Base-by-base conservation (phyloP, 2,797 vertebrate genomes). In the Pampus argenteus region DNA sequence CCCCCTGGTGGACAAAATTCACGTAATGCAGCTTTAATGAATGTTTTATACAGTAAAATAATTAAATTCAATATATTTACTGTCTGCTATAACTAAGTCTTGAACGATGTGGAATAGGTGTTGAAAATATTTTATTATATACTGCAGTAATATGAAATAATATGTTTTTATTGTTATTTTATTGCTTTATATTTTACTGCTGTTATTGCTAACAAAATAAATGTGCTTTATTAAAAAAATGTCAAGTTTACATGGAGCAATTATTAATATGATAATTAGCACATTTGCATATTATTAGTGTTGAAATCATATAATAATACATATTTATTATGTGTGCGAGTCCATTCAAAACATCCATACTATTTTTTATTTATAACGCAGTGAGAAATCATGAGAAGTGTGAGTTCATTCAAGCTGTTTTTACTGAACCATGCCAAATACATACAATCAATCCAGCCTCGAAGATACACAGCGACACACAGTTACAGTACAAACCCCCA, bases 391-490 rank as follows among this genome's bases (percentile, higher is more conserved):
- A 80, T 15, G 28, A 82, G 18, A 56, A 56, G 38, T 4, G 0
- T 17, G 23, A 44, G 26, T 87, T 91, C 70, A 86, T 48, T 86
- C 87, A 84, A 91, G 83, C 76, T 67, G 50, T 72, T 86, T 94
- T 94, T 94, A 95, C 91, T 94, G 83, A 91, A 91, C 88, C 92
- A 92, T 88, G 93, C 91, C 88, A 87, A 92, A 85, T 60, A 87
- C 70, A 91, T 84, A 93, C 82, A 91, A 78, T 86, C 89, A 79
- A 81, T 87, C 86, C 83, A 89, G 81, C 86, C 78, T 85, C 71
- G 36, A 89, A 75, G 82, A 91, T 74, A 88, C 20, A 90, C 88
- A 91, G 91, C 78, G 75, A 85, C 84, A 93, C 83, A 91, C 81
- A 79, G 58, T 71, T 82, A 94, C 83, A 93, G 81, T 89, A 87